phyloP scores from a whole-genome alignment of 2,113 vertebrate genomes.

The Callipepla squamata region DNA sequence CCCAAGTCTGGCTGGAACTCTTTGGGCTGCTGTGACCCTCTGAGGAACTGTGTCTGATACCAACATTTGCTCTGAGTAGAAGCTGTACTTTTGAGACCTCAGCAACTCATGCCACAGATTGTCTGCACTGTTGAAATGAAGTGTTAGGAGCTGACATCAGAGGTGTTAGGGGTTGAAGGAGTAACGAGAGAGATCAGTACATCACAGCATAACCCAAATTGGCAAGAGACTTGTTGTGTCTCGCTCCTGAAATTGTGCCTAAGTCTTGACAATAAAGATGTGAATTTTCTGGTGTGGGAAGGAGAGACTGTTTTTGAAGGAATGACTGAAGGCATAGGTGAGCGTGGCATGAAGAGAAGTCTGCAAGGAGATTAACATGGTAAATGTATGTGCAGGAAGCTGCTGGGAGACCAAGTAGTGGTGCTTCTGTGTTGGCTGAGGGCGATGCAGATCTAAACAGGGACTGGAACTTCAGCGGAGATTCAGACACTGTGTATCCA shows the following conservation, averaged over 20 bases:
- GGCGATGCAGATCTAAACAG: neutral
- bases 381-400: neutral
- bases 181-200: neutral
- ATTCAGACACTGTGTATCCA: neutral
- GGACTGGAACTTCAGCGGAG: neutral
- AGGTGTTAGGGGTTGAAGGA: neutral
- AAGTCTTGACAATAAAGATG: neutral
- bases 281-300: neutral
- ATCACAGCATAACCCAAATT: neutral
- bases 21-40: neutral
- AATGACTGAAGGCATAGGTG: neutral
- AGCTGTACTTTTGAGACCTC: neutral
- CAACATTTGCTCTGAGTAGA: neutral
- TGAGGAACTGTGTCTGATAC: neutral
- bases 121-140: neutral
- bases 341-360: rapidly evolving
- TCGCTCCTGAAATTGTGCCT: neutral
- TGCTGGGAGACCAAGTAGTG: neutral
- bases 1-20: neutral
- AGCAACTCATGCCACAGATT: neutral
- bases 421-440: neutral
- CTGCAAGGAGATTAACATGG: neutral
- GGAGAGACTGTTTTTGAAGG: neutral
- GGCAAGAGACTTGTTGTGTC: neutral
- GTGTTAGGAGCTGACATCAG: neutral